These are phyloP conservation scores for Chaetodon auriga DNA, from an alignment of 2,113 vertebrate species.

Conservation along the genomic window DNA sequence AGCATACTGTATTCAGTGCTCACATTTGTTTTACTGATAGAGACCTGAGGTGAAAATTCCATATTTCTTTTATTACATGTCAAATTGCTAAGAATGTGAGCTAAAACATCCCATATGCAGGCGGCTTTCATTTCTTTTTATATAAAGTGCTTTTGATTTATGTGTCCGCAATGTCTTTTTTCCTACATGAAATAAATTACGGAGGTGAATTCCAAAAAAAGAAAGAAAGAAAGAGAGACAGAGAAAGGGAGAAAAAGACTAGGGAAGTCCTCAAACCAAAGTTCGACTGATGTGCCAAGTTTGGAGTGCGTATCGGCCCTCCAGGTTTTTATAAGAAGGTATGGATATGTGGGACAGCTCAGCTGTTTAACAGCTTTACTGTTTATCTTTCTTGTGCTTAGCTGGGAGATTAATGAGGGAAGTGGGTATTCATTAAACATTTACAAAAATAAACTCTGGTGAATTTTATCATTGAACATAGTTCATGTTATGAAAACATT, in stretches of 20 bases:
- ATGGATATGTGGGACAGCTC: conserved; percentile 64
- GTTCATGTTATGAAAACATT: conserved; percentile 63
- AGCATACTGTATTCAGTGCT: conserved; percentile 44
- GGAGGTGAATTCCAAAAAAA: conserved; percentile 64
- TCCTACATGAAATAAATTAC: conserved; percentile 83
- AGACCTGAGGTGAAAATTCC: conserved; percentile 79
- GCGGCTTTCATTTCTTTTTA: conserved; percentile 78
- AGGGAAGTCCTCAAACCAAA: conserved; percentile 70
- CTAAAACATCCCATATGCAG: conserved; percentile 81
- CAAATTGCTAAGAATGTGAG: conserved; percentile 76
- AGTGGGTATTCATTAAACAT: conserved; percentile 75
- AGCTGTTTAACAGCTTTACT: conserved; percentile 73
- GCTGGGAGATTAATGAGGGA: conserved; percentile 68
- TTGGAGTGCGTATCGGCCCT: conserved; percentile 61
- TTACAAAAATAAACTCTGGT: conserved; percentile 62
- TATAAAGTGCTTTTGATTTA: conserved; percentile 85
- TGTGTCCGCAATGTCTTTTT: conserved; percentile 75
- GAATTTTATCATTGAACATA: conserved; percentile 66
- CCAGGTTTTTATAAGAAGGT: conserved; percentile 73
- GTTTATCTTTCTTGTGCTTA: conserved; percentile 76
- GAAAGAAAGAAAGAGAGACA: conserved; percentile 22
- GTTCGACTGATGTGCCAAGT: conserved; percentile 63
- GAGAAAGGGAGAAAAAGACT: conserved; percentile 46
- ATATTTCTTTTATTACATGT: conserved; percentile 78
- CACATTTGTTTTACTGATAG: conserved; percentile 75